A percentile compares a stretch with the other conserved stretches of the same genome.
phyloP scores from a whole-genome alignment of 1,140 invertebrate species.

The Battus philenor region DNA sequence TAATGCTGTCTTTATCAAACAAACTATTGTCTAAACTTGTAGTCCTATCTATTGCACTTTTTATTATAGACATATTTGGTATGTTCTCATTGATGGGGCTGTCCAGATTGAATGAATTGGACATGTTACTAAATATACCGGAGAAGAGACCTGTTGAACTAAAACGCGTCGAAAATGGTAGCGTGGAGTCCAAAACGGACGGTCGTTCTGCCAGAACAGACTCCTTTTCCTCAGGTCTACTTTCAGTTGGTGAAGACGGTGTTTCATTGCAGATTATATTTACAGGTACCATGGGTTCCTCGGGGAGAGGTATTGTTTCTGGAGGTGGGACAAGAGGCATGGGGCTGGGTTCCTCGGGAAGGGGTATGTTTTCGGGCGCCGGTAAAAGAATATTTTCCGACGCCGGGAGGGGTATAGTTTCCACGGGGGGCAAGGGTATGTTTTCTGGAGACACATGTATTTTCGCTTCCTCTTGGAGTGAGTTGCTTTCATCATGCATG shows the following conservation, averaged over 20 bases:
- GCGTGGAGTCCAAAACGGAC: constrained; percentile 36
- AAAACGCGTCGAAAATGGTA: constrained; percentile 57
- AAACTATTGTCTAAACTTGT: constrained; percentile 68
- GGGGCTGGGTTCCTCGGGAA: constrained; percentile 56
- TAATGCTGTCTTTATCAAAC: constrained; percentile 58
- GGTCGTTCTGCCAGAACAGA: constrained; percentile 26
- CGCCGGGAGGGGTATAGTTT: constrained; percentile 51
- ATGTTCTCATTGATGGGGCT: constrained; percentile 54
- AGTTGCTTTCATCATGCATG: constrained; percentile 48
- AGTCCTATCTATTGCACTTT: constrained; percentile 73
- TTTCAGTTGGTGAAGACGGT: constrained; percentile 19
- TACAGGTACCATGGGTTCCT: constrained; percentile 43
- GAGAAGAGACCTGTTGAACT: constrained; percentile 64
- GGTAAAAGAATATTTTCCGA: constrained; percentile 57
- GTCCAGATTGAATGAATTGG: constrained; percentile 46
- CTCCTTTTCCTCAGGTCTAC: constrained; percentile 32
- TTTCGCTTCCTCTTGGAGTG: constrained; percentile 38
- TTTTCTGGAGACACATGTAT: constrained; percentile 55
- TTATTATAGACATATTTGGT: constrained; percentile 71
- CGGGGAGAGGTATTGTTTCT: constrained; percentile 56
- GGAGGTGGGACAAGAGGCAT: constrained; percentile 40
- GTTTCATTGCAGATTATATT: constrained; percentile 14
- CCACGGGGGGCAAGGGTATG: constrained; percentile 60
- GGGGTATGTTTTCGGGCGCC: constrained; percentile 54
- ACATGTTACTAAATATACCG: constrained; percentile 64